These are phyloP conservation scores for Automeris io DNA, from an alignment of 2,888 invertebrate genomes.

Conservation along the genomic window DNA sequence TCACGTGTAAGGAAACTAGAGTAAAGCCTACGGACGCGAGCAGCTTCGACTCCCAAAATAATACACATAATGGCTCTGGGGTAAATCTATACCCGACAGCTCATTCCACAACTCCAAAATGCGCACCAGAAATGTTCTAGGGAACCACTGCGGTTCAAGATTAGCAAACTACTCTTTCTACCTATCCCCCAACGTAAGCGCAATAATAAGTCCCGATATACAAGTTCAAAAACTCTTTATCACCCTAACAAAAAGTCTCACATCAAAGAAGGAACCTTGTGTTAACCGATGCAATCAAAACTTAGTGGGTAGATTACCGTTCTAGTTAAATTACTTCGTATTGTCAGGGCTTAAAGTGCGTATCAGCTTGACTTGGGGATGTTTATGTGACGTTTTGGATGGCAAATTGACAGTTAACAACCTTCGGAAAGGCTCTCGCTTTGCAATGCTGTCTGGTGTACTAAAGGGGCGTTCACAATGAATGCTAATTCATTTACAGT, in stretches of 20 bases:
- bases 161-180: too few relatives aligned
- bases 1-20: too few relatives aligned
- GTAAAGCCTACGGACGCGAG: too few relatives aligned
- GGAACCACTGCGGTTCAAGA: too few relatives aligned
- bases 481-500: too few relatives aligned
- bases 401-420: conserved; percentile 19
- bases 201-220: neutral
- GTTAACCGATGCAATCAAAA: conserved; percentile 18
- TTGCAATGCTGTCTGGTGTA: conserved; percentile 27
- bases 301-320: conserved; percentile 8
- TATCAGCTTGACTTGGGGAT: neutral
- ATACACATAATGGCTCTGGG: too few relatives aligned
- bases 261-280: conserved; percentile 16
- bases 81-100: too few relatives aligned
- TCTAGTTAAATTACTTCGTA: conserved; percentile 1
- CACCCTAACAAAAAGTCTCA: conserved; percentile 5
- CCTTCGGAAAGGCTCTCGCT: conserved; percentile 41
- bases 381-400: conserved; percentile 14
- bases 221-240: neutral
- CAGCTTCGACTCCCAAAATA: too few relatives aligned
- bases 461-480: conserved; percentile 28
- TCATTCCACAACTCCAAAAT: too few relatives aligned
- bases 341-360: neutral
- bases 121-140: too few relatives aligned
- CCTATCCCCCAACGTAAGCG: too few relatives aligned